A percentile compares a stretch with the other conserved stretches of the same genome.
These are phyloP conservation scores for Pedetes capensis DNA, from an alignment of 2,113 vertebrate species.

Conservation along the genomic window DNA sequence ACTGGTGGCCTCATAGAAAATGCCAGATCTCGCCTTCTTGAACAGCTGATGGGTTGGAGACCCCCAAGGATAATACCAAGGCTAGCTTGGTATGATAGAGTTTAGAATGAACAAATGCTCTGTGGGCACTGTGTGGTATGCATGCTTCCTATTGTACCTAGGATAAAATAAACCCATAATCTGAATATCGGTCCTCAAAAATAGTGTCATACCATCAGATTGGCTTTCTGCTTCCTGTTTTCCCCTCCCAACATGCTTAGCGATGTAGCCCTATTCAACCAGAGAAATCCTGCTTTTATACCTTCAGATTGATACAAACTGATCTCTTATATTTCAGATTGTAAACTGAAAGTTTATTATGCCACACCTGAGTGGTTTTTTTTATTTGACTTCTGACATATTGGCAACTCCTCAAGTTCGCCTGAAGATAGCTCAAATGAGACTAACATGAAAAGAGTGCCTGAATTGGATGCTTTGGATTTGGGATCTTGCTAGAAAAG, in stretches of 20 bases:
- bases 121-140: background rate
- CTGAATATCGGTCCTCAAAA: background rate
- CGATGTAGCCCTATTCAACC: background rate
- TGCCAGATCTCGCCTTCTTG: background rate
- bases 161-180: background rate
- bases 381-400: background rate
- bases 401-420: background rate
- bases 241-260: background rate
- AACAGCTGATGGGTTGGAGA: background rate
- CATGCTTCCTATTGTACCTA: background rate
- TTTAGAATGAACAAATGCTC: background rate
- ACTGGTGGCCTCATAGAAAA: background rate
- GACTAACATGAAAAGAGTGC: background rate
- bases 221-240: background rate
- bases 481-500: constrained; percentile 19
- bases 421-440: background rate
- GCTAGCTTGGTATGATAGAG: background rate
- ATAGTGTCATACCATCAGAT: background rate
- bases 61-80: background rate
- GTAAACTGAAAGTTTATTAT: background rate
- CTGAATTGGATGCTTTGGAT: constrained; percentile 18
- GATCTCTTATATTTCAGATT: background rate
- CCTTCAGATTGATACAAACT: background rate
- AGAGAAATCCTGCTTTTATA: background rate
- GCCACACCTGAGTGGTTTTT: background rate